A percentile compares a stretch with the other conserved stretches of the same genome.
Conservation (phyloP, 2,113 vertebrate species). For the Brachypteracias leptosomus region DNA sequence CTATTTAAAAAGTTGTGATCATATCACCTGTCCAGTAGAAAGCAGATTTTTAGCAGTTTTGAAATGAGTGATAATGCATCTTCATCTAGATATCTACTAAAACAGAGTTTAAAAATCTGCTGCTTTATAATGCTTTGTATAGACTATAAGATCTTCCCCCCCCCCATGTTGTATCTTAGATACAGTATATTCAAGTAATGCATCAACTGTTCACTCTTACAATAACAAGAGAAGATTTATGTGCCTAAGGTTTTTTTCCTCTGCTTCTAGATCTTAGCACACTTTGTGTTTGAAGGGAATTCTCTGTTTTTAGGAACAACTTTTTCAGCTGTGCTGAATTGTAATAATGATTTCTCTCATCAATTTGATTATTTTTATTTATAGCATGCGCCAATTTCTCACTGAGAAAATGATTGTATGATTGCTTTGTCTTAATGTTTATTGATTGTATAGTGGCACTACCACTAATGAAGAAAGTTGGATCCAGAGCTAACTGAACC, state of each 20-base stretch:
- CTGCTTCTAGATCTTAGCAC: background rate
- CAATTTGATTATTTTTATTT: conserved; percentile 27
- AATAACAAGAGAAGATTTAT: background rate
- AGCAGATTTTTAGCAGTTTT: background rate
- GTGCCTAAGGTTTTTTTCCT: background rate
- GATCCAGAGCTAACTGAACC: background rate
- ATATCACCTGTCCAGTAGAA: background rate
- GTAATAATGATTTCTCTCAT: background rate
- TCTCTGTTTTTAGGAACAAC: background rate
- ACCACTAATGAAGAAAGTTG: background rate
- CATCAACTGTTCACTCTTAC: background rate
- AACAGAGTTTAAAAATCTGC: background rate
- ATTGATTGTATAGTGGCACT: background rate
- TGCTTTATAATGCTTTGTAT: background rate
- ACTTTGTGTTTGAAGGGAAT: background rate
- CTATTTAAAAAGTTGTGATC: background rate
- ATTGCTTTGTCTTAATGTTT: background rate
- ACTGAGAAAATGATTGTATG: conserved; percentile 18
- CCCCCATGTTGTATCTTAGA: background rate
- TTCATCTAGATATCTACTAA: background rate
- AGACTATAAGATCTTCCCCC: background rate
- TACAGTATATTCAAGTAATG: background rate
- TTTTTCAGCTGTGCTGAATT: background rate
- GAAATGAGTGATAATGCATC: background rate
- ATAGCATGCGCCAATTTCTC: background rate